Percentiles rank a stretch among this genome's conserved stretches.
These are phyloP conservation scores for Drosophila repletoides DNA, from an alignment of 1,140 invertebrate genomes.

Conservation along the genomic window DNA sequence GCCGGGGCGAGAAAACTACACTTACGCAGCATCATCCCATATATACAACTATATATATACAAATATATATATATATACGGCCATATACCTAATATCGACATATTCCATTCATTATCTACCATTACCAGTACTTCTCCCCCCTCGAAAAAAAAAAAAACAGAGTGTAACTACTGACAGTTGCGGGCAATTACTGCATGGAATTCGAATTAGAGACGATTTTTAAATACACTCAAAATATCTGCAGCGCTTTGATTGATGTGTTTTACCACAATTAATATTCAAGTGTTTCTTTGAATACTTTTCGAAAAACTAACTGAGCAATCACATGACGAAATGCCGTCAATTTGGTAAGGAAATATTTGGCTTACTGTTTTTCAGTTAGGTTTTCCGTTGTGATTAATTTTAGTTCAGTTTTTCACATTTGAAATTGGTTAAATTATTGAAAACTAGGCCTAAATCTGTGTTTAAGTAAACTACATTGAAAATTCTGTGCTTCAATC, in stretches of 20 bases:
- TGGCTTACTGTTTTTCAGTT: no score
- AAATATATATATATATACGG: neutral
- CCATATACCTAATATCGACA: slow-evolving; percentile 12
- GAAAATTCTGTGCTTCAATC: no score
- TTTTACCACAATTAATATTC: no score
- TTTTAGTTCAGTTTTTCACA: no score
- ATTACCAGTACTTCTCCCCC: slow-evolving; percentile 52
- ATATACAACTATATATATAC: neutral
- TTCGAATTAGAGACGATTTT: slow-evolving; percentile 5
- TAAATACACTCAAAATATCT: slow-evolving; percentile 1
- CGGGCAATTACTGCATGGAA: slow-evolving; percentile 32
- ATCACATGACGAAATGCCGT: no score
- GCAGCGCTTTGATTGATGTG: slow-evolving; percentile 15
- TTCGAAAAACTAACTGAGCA: slow-evolving; percentile 1
- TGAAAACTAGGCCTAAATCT: no score
- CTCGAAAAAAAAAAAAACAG: neutral
- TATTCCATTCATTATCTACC: slow-evolving; percentile 61
- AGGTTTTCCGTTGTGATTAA: no score
- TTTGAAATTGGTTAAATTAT: no score
- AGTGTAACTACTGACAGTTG: slow-evolving; percentile 9
- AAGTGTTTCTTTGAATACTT: no score
- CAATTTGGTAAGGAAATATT: no score
- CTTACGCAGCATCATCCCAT: slow-evolving; percentile 51
- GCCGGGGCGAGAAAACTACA: slow-evolving; percentile 69
- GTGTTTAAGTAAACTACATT: no score